Base-by-base conservation (phyloP, 2,888 invertebrate species). In the Ennomos erosarius region DNA sequence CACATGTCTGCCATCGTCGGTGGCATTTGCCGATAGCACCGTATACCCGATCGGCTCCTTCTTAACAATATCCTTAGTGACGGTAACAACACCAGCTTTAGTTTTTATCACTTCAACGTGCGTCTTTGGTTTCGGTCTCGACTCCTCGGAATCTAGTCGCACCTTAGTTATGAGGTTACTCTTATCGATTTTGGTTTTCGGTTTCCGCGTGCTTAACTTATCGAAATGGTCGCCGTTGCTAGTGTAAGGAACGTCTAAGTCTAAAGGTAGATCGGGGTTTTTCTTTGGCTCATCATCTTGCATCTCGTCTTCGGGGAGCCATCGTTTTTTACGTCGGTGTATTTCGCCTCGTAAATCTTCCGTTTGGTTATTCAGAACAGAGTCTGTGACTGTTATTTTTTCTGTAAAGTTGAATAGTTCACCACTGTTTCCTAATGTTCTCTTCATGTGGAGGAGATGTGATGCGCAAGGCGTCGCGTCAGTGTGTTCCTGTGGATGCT, bases 291-390 rank as follows among this genome's bases (percentile, higher is more conserved):
- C 88, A 69, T 92, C 93, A 65, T 93, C 93, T 80, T 92, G 92
- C 85, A 90, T 92, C 73, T 91, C 93, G 75, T 95, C 95, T 80
- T 95, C 95, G 42, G 95, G 94, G 76, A 95, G 92, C 95, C 95
- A 96, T 77, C 95, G 92, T 80, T 94, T 95, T 69, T 88, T 90
- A 52, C 92, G 83, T 70, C 81, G 82, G 59, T 88, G 86, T 70
- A 86, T 82, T 81, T 90, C 87, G 56, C 78, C 83, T 34, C 73
- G 76, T 45, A 87, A 72, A 66, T 88, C 87, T 76, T 85, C 94
- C 56, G 80, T 85, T 71, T 78, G 76, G 65, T 88, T 89, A 45
- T 76, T 79, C 51, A 81, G 73, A 35, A 79, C 68, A 39, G 78
- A 76, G 62, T 82, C 78, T 76, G 82, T 81, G 63, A 77, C 65